Percentiles rank a stretch among this genome's conserved stretches.
Conservation (phyloP, 2,888 invertebrate genomes). For the Congeria kusceri region DNA sequence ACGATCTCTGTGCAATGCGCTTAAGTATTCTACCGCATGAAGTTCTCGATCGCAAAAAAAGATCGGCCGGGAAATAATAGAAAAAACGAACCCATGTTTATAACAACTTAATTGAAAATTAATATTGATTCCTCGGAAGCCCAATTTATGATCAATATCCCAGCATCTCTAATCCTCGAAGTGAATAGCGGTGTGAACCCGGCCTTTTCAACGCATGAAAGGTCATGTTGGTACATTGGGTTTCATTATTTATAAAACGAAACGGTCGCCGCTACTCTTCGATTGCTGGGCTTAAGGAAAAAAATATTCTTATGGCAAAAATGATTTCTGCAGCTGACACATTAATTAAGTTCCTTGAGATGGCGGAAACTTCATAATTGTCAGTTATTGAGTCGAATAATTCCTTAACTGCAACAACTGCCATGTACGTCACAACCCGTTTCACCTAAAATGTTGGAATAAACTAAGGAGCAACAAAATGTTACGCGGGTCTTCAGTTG, state of each 20-base stretch:
- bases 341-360: no score
- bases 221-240: constrained; percentile 59
- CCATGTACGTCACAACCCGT: no score
- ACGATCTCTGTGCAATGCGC: background rate
- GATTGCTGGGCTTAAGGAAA: background rate
- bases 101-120: constrained; percentile 59
- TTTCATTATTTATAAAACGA: constrained; percentile 47
- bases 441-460: no score
- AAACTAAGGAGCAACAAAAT: no score
- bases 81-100: constrained; percentile 15
- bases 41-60: no score
- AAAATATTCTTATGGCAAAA: background rate
- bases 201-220: constrained; percentile 19
- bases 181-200: constrained; percentile 26
- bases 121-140: constrained; percentile 44
- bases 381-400: no score
- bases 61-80: background rate
- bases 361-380: no score
- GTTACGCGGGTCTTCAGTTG: no score
- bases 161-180: constrained; percentile 27
- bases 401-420: no score
- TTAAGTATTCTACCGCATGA: no score
- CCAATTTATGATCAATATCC: constrained; percentile 32
- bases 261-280: background rate
- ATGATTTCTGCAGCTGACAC: no score